Percentiles rank a stretch among this genome's conserved stretches.
Evolutionary conservation across 2,797 vertebrate species (phyloP).

Genomic region (Acipenser transmontanus): DNA sequence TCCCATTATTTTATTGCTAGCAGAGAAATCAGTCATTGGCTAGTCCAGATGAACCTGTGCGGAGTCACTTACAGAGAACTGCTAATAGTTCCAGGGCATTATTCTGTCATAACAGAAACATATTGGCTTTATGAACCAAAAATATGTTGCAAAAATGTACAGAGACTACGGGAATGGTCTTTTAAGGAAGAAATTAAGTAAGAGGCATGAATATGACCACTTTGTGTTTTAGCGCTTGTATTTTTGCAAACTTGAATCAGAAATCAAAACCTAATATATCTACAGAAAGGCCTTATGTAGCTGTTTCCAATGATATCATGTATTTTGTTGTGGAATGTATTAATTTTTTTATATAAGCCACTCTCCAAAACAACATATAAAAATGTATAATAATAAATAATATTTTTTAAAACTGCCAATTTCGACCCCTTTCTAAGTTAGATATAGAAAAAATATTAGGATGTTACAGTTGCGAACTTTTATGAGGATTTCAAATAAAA

Average conservation of each 20-base stretch:
- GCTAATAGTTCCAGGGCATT: constrained; percentile 6
- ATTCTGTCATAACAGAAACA: constrained; percentile 12
- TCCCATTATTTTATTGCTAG: neutral
- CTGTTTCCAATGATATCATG: too few relatives aligned
- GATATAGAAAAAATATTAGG: too few relatives aligned
- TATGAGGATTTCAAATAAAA: neutral
- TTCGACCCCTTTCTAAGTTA: neutral
- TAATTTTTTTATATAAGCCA: too few relatives aligned
- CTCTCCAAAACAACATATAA: too few relatives aligned
- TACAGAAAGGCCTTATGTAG: too few relatives aligned
- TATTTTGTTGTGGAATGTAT: too few relatives aligned
- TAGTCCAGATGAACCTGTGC: constrained; percentile 3
- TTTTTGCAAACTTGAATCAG: too few relatives aligned
- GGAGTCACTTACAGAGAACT: constrained; percentile 5
- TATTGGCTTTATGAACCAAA: constrained; percentile 2
- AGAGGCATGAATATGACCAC: neutral
- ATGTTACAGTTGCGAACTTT: too few relatives aligned
- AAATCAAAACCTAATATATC: too few relatives aligned
- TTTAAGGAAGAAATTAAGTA: neutral
- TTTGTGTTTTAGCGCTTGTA: neutral
- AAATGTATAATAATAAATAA: too few relatives aligned
- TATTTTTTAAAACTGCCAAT: neutral
- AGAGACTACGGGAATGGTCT: constrained; percentile 3
- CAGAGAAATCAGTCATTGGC: constrained; percentile 9
- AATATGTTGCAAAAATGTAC: constrained; percentile 7